Evolutionary conservation across 2,113 vertebrate genomes (phyloP).

Genomic region (Sebastes schlegelii): DNA sequence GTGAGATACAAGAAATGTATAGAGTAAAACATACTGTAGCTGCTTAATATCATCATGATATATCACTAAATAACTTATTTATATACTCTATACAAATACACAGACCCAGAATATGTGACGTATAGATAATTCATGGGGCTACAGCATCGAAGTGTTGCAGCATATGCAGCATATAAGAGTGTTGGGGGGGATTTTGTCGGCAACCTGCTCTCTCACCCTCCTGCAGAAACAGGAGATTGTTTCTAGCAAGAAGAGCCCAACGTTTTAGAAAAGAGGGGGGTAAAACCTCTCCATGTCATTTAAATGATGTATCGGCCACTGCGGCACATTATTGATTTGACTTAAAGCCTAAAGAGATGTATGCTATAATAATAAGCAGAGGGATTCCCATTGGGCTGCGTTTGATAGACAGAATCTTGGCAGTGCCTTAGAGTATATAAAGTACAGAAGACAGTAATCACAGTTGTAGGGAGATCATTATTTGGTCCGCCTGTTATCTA

Average conservation of each 20-base stretch:
- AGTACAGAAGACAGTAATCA: constrained; percentile 4
- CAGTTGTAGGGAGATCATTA: constrained; percentile 40
- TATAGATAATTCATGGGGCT: not conserved
- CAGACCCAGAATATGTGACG: not conserved
- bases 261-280: not conserved
- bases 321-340: constrained; percentile 15
- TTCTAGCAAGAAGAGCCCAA: not conserved
- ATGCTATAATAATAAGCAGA: not conserved
- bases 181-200: not conserved
- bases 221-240: not conserved
- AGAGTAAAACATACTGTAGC: not conserved
- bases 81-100: not conserved
- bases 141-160: not conserved
- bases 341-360: constrained; percentile 4
- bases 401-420: constrained; percentile 33
- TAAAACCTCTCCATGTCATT: not conserved
- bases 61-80: not conserved
- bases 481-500: constrained; percentile 8
- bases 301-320: constrained; percentile 31
- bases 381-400: constrained; percentile 5
- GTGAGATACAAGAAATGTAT: not conserved
- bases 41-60: not conserved
- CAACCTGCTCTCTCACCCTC: not conserved
- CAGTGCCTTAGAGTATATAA: constrained; percentile 8
- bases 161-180: not conserved